These are phyloP conservation scores for Sporophila hypoxantha DNA, from an alignment of 2,113 vertebrate species.

Conservation along the genomic window DNA sequence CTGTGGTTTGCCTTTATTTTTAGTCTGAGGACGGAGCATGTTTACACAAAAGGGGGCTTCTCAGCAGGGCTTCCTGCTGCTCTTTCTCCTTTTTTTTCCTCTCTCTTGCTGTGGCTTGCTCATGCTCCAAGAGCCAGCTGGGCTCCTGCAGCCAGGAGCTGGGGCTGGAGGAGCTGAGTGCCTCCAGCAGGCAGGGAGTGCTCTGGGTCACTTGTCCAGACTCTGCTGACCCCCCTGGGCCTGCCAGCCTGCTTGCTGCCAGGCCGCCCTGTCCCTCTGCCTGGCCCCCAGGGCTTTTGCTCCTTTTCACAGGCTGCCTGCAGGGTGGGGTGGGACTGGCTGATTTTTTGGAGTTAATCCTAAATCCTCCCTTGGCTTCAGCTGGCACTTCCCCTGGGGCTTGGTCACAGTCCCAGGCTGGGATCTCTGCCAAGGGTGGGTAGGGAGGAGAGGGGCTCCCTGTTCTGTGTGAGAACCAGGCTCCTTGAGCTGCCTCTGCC, in stretches of 20 bases:
- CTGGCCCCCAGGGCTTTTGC: background rate
- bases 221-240: background rate
- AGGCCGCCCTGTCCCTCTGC: background rate
- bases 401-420: background rate
- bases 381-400: background rate
- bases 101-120: background rate
- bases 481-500: background rate
- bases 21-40: conserved; percentile 45
- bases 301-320: background rate
- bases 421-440: background rate
- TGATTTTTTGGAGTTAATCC: background rate
- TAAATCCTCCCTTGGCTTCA: background rate
- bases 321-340: background rate
- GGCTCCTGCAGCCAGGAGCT: background rate
- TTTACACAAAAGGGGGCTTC: conserved; percentile 61
- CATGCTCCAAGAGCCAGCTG: background rate
- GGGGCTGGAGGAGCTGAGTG: background rate
- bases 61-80: conserved; percentile 22
- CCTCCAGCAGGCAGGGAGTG: background rate
- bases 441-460: background rate
- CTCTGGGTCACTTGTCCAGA: background rate
- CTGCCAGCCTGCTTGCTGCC: background rate
- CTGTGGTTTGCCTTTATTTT: conserved; percentile 66
- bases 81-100: background rate
- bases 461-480: background rate